Percentiles rank a stretch among this genome's conserved stretches.
Conservation (phyloP, 2,113 vertebrate species). For the Arenaria interpres region DNA sequence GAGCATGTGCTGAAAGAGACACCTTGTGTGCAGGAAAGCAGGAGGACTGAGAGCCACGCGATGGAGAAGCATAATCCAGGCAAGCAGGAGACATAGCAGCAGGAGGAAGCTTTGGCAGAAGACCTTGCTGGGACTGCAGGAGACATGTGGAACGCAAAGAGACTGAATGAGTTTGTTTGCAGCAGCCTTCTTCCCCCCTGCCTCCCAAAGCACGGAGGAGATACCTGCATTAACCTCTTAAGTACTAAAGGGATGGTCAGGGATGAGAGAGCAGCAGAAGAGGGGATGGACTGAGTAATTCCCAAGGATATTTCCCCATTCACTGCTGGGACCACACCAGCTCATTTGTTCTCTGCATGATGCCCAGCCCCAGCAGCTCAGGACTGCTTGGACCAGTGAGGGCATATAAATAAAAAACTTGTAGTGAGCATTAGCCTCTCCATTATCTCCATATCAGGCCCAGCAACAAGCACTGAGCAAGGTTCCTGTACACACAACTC, state of each 20-base stretch:
- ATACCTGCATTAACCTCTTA: neutral
- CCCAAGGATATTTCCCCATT: neutral
- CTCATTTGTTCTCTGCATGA: neutral
- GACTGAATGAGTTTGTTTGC: neutral
- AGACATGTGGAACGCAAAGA: rapidly evolving
- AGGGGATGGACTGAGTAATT: neutral
- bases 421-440: neutral
- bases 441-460: neutral
- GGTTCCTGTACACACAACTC: neutral
- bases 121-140: neutral
- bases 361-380: neutral
- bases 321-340: neutral
- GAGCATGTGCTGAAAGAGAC: neutral
- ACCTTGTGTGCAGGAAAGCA: rapidly evolving
- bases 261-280: neutral
- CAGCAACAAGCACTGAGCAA: neutral
- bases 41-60: neutral
- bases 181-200: neutral
- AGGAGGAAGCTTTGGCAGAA: neutral
- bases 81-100: neutral
- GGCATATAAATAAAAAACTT: neutral
- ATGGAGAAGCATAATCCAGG: neutral
- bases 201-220: neutral
- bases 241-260: neutral
- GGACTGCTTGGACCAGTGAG: neutral